Evolutionary conservation across 30 jellyfish, hydroid and myxozoan species (phyloP), one percentile per base, ranked within the genome.

Genomic region (Catostylus mosaicus): DNA sequence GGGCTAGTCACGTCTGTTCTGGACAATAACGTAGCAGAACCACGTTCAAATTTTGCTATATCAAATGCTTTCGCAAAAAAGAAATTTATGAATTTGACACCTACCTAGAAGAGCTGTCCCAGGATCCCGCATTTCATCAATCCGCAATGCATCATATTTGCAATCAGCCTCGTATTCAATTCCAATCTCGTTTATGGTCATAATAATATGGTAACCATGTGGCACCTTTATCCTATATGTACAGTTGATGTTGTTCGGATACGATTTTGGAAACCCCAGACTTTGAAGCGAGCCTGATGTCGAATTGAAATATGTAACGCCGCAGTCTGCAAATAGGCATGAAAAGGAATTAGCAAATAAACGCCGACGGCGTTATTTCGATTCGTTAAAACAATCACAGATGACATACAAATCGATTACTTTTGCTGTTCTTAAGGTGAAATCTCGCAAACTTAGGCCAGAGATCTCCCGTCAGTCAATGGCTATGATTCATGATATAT

Each of bases 241-340:
- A 75, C 92, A 82, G 64, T 82, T 69, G 68, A 82, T 74, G 64
- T 56, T 70, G 92, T 59, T 70, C 19, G 56, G 73, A 67, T 82
- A 82, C 10, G 86, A 35, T 30, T 24, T 30, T 54, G 92, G 92
- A 60, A 61, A 82, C 70, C 69, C 48, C 3, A 86, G 92, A 38
- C 92, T 82, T 30, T 71, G 78, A 34, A 82, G 36, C 3, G 84
- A 20, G 22, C 92, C 92, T 5, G 78, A 18, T 1, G 92, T 50
- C 4, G 92, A 12, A 59, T 82, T 82, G 73, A 68, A 70, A 3
- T 6, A 1, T 0, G 72, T 36, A 8, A 18, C 31, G 22, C 92
- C 86, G 29, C 92, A 82, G 29, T 47, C 82, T 80, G 4, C 24
- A n/a, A 30, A 45, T n/a, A n/a, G n/a, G n/a, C n/a, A n/a, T n/a